A percentile compares a stretch with the other conserved stretches of the same genome.
Conservation (phyloP, 2,888 invertebrate species). For the Nasonovia ribisnigri region DNA sequence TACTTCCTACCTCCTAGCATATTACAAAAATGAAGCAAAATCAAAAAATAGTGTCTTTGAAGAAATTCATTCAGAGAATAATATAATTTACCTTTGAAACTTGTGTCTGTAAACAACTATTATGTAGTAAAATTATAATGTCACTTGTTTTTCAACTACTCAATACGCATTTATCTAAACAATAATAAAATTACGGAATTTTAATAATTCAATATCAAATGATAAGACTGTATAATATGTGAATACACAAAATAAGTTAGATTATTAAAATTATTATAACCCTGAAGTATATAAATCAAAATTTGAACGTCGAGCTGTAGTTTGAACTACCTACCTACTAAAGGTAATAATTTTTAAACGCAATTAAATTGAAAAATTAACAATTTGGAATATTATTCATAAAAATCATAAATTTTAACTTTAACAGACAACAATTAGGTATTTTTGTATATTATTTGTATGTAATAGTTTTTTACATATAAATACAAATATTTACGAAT, state of each 20-base stretch:
- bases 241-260: neutral
- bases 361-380: neutral
- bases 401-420: neutral
- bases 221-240: neutral
- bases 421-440: neutral
- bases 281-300: neutral
- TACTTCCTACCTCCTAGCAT: neutral
- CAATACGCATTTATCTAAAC: neutral
- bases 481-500: neutral
- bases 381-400: neutral
- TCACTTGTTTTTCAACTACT: neutral
- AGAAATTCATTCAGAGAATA: neutral
- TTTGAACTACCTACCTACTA: neutral
- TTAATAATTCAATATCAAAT: neutral
- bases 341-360: neutral
- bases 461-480: neutral
- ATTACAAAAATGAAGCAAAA: neutral
- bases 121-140: neutral
- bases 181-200: no score
- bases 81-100: neutral
- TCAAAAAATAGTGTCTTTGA: neutral
- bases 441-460: neutral
- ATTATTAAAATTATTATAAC: neutral
- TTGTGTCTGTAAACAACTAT: neutral
- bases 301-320: neutral